These are phyloP conservation scores for Connochaetes taurinus DNA, from an alignment of 2,113 vertebrate genomes.

Conservation along the genomic window DNA sequence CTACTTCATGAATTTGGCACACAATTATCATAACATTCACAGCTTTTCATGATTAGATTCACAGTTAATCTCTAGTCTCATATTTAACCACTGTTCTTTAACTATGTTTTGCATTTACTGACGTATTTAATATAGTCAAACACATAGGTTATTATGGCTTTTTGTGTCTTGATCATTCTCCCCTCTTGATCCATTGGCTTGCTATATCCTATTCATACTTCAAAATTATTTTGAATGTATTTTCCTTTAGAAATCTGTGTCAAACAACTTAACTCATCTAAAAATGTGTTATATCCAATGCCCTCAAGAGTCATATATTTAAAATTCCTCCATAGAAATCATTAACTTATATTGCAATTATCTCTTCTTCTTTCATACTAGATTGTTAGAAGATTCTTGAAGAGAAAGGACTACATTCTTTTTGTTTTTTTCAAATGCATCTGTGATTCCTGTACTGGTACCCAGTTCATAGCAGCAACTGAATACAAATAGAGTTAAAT, in stretches of 20 bases:
- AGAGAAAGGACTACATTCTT: background rate
- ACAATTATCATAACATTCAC: background rate
- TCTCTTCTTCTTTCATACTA: background rate
- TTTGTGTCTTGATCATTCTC: background rate
- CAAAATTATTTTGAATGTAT: background rate
- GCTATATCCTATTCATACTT: background rate
- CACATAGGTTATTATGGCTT: background rate
- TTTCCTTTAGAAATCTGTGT: background rate
- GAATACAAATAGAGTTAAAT: background rate
- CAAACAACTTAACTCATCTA: background rate
- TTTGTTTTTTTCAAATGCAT: background rate
- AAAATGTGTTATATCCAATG: background rate
- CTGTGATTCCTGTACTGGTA: background rate
- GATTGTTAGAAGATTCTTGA: background rate
- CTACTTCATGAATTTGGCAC: background rate
- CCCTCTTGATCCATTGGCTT: background rate
- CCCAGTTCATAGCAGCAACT: background rate
- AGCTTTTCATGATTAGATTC: background rate
- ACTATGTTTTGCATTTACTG: background rate
- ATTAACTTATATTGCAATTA: background rate
- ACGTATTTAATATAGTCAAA: background rate
- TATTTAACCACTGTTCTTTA: background rate
- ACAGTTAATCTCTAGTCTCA: background rate
- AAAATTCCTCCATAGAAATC: background rate
- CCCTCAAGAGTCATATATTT: background rate